Evolutionary conservation across 2,113 vertebrate species (phyloP).

Genomic region (Phalacrocorax carbo): DNA sequence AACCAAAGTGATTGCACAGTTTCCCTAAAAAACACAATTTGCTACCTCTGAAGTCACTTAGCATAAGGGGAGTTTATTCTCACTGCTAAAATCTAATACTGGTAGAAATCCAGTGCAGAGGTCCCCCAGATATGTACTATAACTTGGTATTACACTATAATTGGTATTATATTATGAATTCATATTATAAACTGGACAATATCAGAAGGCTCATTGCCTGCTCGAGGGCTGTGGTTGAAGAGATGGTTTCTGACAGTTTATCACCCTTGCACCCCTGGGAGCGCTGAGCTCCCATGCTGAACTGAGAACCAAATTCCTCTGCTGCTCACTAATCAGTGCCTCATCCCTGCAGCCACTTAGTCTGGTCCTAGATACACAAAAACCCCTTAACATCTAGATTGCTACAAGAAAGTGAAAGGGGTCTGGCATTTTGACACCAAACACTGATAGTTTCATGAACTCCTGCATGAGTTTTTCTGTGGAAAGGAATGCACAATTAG

Average conservation of each 20-base stretch:
- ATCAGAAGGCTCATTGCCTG: background rate
- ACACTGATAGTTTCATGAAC: background rate
- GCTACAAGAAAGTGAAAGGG: background rate
- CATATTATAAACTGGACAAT: background rate
- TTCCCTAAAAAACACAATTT: background rate
- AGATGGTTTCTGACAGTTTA: background rate
- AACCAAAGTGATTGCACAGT: background rate
- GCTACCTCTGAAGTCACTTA: background rate
- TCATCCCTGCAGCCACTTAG: background rate
- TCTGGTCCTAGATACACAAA: background rate
- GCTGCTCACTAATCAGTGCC: background rate
- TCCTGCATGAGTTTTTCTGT: background rate
- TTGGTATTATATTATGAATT: background rate
- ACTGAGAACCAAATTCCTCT: background rate
- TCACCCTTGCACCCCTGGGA: background rate
- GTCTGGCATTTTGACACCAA: background rate
- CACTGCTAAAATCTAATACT: background rate
- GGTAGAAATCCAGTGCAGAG: background rate
- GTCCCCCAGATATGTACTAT: background rate
- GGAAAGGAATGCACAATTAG: conserved; percentile 20
- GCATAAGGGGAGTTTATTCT: background rate
- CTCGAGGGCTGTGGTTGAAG: background rate
- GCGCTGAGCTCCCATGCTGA: background rate
- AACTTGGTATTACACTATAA: background rate
- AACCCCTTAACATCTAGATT: background rate